Evolutionary conservation across 37 sponge, comb jelly and placozoan genomes (phyloP).

Genomic region (Eunapius fragilis): DNA sequence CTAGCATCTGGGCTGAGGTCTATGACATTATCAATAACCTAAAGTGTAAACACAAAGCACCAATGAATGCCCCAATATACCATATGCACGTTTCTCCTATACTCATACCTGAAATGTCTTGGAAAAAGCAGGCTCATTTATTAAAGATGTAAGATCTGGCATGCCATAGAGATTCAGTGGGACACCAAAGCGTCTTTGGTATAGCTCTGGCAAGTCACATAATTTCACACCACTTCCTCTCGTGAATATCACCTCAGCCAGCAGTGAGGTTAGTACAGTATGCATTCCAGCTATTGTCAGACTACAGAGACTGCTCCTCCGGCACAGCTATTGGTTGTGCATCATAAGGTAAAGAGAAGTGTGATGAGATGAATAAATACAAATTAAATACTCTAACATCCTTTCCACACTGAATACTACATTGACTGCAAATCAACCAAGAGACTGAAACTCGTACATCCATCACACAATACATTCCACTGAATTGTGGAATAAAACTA

Average conservation of each 20-base stretch:
- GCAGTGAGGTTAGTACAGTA: conserved; percentile 5
- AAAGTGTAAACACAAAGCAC: not conserved
- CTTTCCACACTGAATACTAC: too few species aligned
- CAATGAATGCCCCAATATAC: not conserved
- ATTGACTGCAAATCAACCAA: too few species aligned
- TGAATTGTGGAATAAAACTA: too few species aligned
- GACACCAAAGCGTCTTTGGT: conserved; percentile 38
- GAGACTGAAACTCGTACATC: too few species aligned
- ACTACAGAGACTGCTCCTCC: not conserved
- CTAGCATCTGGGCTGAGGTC: not conserved
- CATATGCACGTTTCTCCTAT: not conserved
- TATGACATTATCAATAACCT: not conserved
- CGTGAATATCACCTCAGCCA: conserved; percentile 44
- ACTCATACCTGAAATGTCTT: not conserved
- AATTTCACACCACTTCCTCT: not conserved
- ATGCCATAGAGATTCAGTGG: conserved; percentile 2
- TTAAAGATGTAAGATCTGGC: not conserved
- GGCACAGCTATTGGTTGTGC: conserved; percentile 2
- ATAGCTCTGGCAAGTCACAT: conserved; percentile 7
- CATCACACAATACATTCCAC: too few species aligned
- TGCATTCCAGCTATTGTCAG: conserved; percentile 6
- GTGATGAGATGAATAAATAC: not conserved
- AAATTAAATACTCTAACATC: not conserved
- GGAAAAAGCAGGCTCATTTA: not conserved
- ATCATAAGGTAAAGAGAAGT: not conserved